Percentiles rank a stretch among this genome's conserved stretches.
Conservation (phyloP, 2,113 vertebrate genomes). For the Cyprinus carpio region DNA sequence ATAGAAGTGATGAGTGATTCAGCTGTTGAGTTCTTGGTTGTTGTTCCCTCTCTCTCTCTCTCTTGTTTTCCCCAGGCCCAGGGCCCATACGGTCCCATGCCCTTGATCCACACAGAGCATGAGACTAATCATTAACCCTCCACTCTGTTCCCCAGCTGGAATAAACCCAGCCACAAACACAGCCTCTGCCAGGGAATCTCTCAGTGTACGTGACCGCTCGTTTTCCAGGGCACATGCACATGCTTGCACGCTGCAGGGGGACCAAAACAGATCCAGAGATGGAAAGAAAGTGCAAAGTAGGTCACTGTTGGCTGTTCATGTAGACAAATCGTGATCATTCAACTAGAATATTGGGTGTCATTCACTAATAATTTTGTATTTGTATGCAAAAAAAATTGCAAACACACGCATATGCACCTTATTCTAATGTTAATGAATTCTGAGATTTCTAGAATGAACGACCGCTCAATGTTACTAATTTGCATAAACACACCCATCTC, state of each 20-base stretch:
- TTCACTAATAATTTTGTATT: no score
- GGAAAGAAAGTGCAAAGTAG: slow-evolving; percentile 39
- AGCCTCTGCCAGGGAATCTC: slow-evolving; percentile 68
- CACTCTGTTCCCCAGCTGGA: slow-evolving; percentile 69
- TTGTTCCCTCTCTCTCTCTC: slow-evolving; percentile 42
- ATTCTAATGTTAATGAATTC: no score
- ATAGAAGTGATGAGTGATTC: slow-evolving; percentile 30
- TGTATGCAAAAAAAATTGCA: no score
- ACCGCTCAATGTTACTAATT: no score
- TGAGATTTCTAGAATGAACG: no score
- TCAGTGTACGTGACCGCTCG: slow-evolving; percentile 68
- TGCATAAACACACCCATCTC: no score
- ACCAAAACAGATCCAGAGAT: not conserved
- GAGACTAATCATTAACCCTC: slow-evolving; percentile 79
- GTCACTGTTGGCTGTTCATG: not conserved
- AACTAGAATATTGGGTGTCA: not conserved
- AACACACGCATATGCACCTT: no score
- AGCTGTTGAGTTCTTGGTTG: slow-evolving; percentile 36
- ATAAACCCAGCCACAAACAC: slow-evolving; percentile 66
- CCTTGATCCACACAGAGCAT: slow-evolving; percentile 68
- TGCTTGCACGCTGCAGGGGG: not conserved
- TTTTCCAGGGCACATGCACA: slow-evolving; percentile 52
- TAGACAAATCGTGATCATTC: not conserved
- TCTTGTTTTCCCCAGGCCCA: slow-evolving; percentile 63
- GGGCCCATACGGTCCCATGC: slow-evolving; percentile 69